A percentile compares a stretch with the other conserved stretches of the same genome.
These are phyloP conservation scores for Patella vulgata DNA, from an alignment of 1,140 invertebrate species.

Conservation along the genomic window DNA sequence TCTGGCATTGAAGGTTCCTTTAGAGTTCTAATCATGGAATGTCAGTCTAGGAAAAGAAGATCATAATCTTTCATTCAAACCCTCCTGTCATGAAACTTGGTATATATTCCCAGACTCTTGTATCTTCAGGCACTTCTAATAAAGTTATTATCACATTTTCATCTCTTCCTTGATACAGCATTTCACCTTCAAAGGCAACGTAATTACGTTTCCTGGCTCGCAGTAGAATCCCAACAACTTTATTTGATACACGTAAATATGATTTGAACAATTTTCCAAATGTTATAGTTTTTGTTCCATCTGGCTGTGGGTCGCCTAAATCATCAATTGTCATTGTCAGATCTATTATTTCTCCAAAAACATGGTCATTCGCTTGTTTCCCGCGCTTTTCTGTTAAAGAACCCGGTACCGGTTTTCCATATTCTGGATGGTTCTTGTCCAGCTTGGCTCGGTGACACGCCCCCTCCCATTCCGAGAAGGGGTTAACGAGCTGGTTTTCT, in stretches of 20 bases:
- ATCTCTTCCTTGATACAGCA: slow-evolving; percentile 92
- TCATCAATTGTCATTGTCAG: slow-evolving; percentile 85
- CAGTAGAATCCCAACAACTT: slow-evolving; percentile 90
- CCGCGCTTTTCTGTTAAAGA: slow-evolving; percentile 90
- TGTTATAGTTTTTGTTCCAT: slow-evolving; percentile 75
- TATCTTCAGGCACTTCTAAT: slow-evolving; percentile 70
- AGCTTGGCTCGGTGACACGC: slow-evolving; percentile 75
- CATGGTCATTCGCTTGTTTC: slow-evolving; percentile 86
- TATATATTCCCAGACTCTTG: too few relatives aligned
- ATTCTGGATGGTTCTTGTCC: slow-evolving; percentile 80
- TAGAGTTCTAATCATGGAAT: too few relatives aligned
- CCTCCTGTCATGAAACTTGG: too few relatives aligned
- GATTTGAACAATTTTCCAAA: slow-evolving; percentile 94
- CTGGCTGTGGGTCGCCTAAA: slow-evolving; percentile 16
- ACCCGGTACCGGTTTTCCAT: slow-evolving; percentile 89
- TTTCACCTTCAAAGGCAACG: slow-evolving; percentile 93
- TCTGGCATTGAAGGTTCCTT: too few relatives aligned
- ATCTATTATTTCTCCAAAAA: slow-evolving; percentile 89
- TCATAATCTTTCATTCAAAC: too few relatives aligned
- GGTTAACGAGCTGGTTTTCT: slow-evolving; percentile 78
- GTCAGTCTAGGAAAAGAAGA: too few relatives aligned
- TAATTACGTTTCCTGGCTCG: slow-evolving; percentile 91
- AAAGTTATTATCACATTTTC: slow-evolving; percentile 90
- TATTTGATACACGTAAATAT: slow-evolving; percentile 92
- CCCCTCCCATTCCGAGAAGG: slow-evolving; percentile 72